Conservation (phyloP, 2,888 invertebrate species). For the Leuctra nigra region DNA sequence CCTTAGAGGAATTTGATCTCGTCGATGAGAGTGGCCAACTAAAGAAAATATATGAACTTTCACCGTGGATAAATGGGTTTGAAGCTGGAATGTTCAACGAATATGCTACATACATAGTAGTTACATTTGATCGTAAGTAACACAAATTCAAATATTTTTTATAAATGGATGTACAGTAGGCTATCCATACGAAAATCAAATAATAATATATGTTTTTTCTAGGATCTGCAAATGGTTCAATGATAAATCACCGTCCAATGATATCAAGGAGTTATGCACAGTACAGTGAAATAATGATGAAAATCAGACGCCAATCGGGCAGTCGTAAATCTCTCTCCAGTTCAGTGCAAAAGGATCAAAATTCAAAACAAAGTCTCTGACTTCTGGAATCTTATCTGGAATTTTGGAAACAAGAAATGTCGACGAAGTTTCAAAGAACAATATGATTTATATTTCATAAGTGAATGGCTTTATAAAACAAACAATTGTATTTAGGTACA, state of each 20-base stretch:
- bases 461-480: no score
- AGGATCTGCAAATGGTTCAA: not conserved
- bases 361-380: no score
- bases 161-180: no score
- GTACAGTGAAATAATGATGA: slow-evolving; percentile 2
- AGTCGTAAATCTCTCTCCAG: no score
- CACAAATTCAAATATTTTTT: not conserved
- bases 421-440: no score
- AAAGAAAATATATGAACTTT: slow-evolving; percentile 31
- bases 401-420: no score
- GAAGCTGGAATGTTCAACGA: slow-evolving; percentile 32
- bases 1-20: slow-evolving; percentile 36
- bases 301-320: not conserved
- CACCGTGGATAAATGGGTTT: slow-evolving; percentile 32
- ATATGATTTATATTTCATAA: no score
- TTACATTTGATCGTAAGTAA: slow-evolving; percentile 35
- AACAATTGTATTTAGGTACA: no score
- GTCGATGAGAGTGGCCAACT: slow-evolving; percentile 35
- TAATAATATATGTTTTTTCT: not conserved
- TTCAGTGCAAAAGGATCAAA: no score
- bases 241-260: not conserved
- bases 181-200: no score
- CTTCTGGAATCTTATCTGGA: no score
- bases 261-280: not conserved
- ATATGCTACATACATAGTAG: slow-evolving; percentile 33